Conservation (phyloP, 2,888 invertebrate genomes). For the Eupithecia vulgata region DNA sequence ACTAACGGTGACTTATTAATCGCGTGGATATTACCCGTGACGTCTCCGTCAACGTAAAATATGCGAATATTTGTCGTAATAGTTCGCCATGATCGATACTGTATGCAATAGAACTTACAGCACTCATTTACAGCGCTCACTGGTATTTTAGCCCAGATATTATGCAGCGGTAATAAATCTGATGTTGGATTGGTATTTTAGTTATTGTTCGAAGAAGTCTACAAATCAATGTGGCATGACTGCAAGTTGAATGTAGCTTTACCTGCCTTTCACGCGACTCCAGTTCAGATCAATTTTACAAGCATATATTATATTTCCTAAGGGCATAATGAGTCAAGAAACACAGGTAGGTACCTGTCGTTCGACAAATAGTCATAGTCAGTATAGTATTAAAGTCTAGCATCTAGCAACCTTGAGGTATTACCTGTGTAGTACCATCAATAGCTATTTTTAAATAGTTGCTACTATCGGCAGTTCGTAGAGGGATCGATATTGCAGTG, state of each 20-base stretch:
- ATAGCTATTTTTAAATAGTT: not conserved
- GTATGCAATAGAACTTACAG: conserved; percentile 54
- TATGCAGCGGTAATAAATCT: conserved; percentile 52
- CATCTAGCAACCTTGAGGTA: not conserved
- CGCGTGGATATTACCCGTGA: conserved; percentile 71
- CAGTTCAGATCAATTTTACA: not conserved
- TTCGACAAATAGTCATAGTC: not conserved
- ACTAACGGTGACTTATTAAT: conserved; percentile 56
- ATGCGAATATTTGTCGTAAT: conserved; percentile 67
- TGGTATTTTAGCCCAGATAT: conserved; percentile 58
- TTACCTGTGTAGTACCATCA: not conserved
- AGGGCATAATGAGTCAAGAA: not conserved
- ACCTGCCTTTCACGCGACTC: not conserved
- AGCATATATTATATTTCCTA: not conserved
- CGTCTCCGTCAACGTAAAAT: conserved; percentile 70
- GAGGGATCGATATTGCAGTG: conserved; percentile 2
- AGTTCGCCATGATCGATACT: conserved; percentile 67
- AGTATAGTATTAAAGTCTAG: not conserved
- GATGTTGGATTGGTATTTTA: conserved; percentile 22
- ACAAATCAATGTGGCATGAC: conserved; percentile 1
- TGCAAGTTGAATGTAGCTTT: not conserved
- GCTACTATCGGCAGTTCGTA: not conserved
- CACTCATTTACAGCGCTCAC: conserved; percentile 56
- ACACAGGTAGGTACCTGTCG: not conserved
- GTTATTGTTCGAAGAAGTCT: conserved; percentile 10